A percentile compares a stretch with the other conserved stretches of the same genome.
phyloP scores from a whole-genome alignment of 1,140 invertebrate species.

The Drosophila santomea region DNA sequence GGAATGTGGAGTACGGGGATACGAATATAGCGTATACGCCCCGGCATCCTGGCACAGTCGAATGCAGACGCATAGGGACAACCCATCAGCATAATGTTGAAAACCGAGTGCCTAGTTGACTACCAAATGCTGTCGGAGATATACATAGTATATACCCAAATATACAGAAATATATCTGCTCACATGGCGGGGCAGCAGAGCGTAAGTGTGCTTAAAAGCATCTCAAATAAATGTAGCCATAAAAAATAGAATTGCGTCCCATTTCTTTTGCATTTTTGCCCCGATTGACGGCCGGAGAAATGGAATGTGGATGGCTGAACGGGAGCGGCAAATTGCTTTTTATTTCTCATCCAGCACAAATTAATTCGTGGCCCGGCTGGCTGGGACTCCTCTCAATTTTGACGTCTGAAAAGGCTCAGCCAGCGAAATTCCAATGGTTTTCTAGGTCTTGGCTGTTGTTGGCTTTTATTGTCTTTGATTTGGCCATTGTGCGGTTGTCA shows the following conservation, averaged over 20 bases:
- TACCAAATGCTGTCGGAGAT: constrained; percentile 1
- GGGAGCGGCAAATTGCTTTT: constrained; percentile 50
- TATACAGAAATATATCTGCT: constrained; percentile 22
- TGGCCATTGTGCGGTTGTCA: constrained; percentile 40
- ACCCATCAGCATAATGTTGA: constrained; percentile 21
- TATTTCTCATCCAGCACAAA: constrained; percentile 54
- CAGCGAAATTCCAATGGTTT: constrained; percentile 46
- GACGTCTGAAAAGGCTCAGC: constrained; percentile 48
- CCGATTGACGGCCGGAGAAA: constrained; percentile 5
- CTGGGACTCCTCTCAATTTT: constrained; percentile 39
- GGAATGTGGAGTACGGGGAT: not conserved
- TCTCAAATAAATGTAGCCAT: constrained; percentile 61
- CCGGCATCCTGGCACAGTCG: constrained; percentile 23
- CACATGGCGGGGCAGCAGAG: constrained; percentile 25
- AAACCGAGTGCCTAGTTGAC: constrained; percentile 9
- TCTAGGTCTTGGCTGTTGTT: constrained; percentile 37
- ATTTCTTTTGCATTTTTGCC: constrained; percentile 51
- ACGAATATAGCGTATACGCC: constrained; percentile 16
- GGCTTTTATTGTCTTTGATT: constrained; percentile 53
- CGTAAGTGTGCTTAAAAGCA: constrained; percentile 65
- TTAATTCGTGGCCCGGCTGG: constrained; percentile 55
- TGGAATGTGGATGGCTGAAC: constrained; percentile 3
- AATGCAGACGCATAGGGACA: constrained; percentile 13
- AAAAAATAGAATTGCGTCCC: constrained; percentile 60
- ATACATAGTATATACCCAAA: constrained; percentile 2